Base-by-base conservation (phyloP, 2,888 invertebrate species). In the Callinectes sapidus region DNA sequence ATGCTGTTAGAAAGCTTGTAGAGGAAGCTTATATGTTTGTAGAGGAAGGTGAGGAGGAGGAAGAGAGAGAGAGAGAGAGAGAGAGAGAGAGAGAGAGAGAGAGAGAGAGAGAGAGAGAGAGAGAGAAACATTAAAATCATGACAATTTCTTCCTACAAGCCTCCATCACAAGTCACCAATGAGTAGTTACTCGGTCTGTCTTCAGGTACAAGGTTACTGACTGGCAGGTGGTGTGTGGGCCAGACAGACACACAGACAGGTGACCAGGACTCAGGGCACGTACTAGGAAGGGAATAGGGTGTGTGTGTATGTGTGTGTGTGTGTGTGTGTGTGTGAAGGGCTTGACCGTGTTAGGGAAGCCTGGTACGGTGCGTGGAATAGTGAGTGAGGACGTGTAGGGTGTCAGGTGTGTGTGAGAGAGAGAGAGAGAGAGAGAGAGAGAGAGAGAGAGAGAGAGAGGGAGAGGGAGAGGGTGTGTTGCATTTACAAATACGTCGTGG, bases 361-460 rank as follows among this genome's bases (percentile, higher is more conserved):
- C 1, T 2, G n/a, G 28, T 8, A 6, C 1, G 28, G n/a, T n/a
- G 71, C 28, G n/a, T 23, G 71, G 71, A 71, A 71, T 71, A 71
- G 71, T 71, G 71, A 71, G 6, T 71, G 71, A 28, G 71, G n/a
- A 10, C 28, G 71, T 71, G n/a, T n/a, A 71, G 28, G 71, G n/a
- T 13, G 28, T 71, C 71, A 71, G 23, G 71, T 71, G 71, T 28
- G n/a, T 48, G 48, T 48, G 23, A 23, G 61, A 5, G 18, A 5
- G 61, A 61, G 61, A 61, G 61, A 16, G 61, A 61, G 61, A 61
- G 71, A 71, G 71, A 71, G 71, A 71, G 71, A 71, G 71, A 71
- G 71, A 71, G 71, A 71, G 71, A 71, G 71, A 71, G 71, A 71
- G 71, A 71, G 71, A 71, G 87, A 87, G 87, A 87, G 87, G 42